These are phyloP conservation scores for Oxycera nigricornis DNA, from an alignment of 2,888 invertebrate species.

Conservation along the genomic window DNA sequence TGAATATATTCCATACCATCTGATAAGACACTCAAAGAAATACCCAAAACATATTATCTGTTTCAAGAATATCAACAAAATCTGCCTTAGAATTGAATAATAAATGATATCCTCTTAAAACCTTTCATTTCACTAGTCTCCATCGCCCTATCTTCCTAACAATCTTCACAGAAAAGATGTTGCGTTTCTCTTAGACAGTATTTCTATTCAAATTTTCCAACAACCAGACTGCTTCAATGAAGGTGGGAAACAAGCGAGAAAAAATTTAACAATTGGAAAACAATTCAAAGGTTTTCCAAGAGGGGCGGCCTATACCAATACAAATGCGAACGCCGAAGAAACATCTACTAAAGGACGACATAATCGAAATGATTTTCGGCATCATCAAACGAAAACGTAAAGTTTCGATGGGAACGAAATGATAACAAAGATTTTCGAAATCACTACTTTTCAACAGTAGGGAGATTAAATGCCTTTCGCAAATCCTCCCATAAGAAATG, in stretches of 20 bases:
- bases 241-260: not conserved
- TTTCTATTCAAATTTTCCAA: slow-evolving; percentile 18
- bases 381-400: slow-evolving; percentile 35
- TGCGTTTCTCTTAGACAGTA: not conserved
- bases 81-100: slow-evolving; percentile 11
- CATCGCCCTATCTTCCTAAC: not conserved
- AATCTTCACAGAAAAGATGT: not conserved
- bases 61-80: not conserved
- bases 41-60: too few species aligned
- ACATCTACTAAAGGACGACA: slow-evolving; percentile 22
- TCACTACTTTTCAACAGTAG: slow-evolving; percentile 10
- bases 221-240: not conserved
- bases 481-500: slow-evolving; percentile 27
- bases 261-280: slow-evolving; percentile 32
- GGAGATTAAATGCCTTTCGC: slow-evolving; percentile 28
- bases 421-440: slow-evolving; percentile 28
- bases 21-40: too few species aligned
- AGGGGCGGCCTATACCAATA: not conserved
- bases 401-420: slow-evolving; percentile 19
- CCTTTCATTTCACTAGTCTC: slow-evolving; percentile 1
- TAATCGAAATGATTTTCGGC: slow-evolving; percentile 34
- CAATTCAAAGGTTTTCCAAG: slow-evolving; percentile 27
- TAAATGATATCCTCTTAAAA: slow-evolving; percentile 23
- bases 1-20: too few species aligned
- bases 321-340: not conserved